These are phyloP conservation scores for Leucophenga montana DNA, from an alignment of 2,888 invertebrate species.

Conservation along the genomic window DNA sequence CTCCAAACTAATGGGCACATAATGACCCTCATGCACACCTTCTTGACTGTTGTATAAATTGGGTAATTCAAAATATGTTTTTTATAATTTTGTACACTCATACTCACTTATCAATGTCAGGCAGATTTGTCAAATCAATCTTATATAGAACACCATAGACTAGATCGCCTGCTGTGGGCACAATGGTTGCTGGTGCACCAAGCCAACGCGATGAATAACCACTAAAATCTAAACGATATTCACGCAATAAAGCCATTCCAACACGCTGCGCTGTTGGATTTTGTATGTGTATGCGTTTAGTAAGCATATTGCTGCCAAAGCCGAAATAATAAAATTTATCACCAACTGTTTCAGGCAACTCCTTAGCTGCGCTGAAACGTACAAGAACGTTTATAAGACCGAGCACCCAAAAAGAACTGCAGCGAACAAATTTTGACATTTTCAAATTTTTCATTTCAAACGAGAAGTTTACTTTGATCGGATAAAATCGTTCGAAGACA, in stretches of 20 bases:
- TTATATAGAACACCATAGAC: slow-evolving; percentile 87
- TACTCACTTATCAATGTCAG: slow-evolving; percentile 80
- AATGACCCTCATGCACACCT: slow-evolving; percentile 75
- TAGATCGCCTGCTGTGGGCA: slow-evolving; percentile 66
- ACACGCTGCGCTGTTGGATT: slow-evolving; percentile 84
- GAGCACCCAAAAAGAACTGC: too few relatives aligned
- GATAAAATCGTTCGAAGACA: too few relatives aligned
- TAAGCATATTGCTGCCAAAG: slow-evolving; percentile 90
- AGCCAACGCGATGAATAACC: slow-evolving; percentile 80
- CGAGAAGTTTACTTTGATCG: too few relatives aligned
- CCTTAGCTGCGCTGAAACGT: too few relatives aligned
- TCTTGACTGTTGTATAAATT: slow-evolving; percentile 61
- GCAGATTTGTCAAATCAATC: slow-evolving; percentile 77
- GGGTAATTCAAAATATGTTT: too few relatives aligned
- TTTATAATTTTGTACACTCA: too few relatives aligned
- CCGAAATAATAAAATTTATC: slow-evolving; percentile 85
- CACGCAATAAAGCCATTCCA: slow-evolving; percentile 78
- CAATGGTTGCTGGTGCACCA: slow-evolving; percentile 89
- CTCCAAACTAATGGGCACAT: slow-evolving; percentile 78
- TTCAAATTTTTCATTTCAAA: too few relatives aligned
- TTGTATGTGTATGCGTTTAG: slow-evolving; percentile 84
- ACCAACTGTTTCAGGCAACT: slow-evolving; percentile 46
- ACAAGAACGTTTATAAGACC: too few relatives aligned
- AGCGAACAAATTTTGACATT: too few relatives aligned
- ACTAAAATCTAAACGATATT: slow-evolving; percentile 81